Percentiles rank a stretch among this genome's conserved stretches.
phyloP scores from a whole-genome alignment of 2,888 invertebrate species.

The Empis livida region DNA sequence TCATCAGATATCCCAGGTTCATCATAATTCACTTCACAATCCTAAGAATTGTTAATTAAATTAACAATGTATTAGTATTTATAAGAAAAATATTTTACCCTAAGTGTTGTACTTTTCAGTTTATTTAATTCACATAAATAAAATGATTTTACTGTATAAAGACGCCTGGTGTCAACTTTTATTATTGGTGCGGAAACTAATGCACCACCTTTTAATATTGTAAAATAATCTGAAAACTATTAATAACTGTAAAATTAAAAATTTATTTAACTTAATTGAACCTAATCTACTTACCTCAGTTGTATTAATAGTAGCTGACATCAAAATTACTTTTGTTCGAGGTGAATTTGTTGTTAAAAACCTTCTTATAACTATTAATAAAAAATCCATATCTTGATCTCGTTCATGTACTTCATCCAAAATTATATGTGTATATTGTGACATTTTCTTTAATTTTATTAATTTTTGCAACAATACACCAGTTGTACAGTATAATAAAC shows the following conservation, averaged over 20 bases:
- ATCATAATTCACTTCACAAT: conserved; percentile 36
- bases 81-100: conserved; percentile 29
- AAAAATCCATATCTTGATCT: conserved; percentile 83
- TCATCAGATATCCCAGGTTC: conserved; percentile 45
- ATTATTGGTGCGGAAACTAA: conserved; percentile 42
- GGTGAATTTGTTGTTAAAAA: conserved; percentile 52
- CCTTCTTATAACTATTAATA: conserved; percentile 68
- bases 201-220: conserved; percentile 13
- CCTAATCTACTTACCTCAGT: conserved; percentile 25
- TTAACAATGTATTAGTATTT: conserved; percentile 1
- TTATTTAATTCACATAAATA: conserved; percentile 43
- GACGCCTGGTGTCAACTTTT: conserved; percentile 39
- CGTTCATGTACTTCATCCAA: conserved; percentile 92
- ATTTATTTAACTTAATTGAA: not conserved
- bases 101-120: conserved; percentile 37
- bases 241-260: not conserved
- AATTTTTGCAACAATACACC: conserved; percentile 72
- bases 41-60: conserved; percentile 23
- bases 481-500: conserved; percentile 77
- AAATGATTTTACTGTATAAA: conserved; percentile 46
- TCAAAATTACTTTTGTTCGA: conserved; percentile 62
- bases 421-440: conserved; percentile 75
- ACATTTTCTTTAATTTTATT: conserved; percentile 54
- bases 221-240: conserved; percentile 29
- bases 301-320: conserved; percentile 88